Evolutionary conservation across 2,888 invertebrate species (phyloP).

Genomic region (Nymphalis c-album): DNA sequence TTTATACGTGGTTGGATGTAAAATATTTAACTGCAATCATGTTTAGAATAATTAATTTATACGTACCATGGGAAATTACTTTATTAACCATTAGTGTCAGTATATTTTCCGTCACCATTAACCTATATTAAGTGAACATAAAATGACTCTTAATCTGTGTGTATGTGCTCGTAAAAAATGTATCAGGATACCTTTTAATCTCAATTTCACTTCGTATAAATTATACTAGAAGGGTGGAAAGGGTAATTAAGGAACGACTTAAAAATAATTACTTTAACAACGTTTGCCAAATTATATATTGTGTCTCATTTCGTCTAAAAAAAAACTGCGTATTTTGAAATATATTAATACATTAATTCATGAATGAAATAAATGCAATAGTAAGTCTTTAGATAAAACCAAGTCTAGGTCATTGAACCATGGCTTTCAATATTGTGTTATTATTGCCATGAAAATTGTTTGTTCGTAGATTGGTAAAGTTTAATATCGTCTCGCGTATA

Average conservation of each 20-base stretch:
- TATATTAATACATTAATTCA: too few relatives aligned
- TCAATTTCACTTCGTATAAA: conserved; percentile 13
- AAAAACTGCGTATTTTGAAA: too few relatives aligned
- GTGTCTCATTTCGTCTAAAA: too few relatives aligned
- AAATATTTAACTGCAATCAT: conserved; percentile 5
- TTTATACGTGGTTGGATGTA: not conserved
- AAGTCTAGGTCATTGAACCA: too few relatives aligned
- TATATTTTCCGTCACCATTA: conserved; percentile 15
- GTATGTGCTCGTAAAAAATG: conserved; percentile 16
- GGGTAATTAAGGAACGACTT: not conserved
- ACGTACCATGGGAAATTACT: not conserved
- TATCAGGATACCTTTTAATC: conserved; percentile 15
- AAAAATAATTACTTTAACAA: not conserved
- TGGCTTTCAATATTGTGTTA: too few relatives aligned
- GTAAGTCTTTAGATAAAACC: too few relatives aligned
- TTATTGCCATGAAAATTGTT: too few relatives aligned
- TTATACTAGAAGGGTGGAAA: conserved; percentile 8
- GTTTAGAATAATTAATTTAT: conserved; percentile 3
- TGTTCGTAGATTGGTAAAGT: too few relatives aligned
- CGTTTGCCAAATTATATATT: too few relatives aligned
- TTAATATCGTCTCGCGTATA: too few relatives aligned
- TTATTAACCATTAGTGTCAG: conserved; percentile 17
- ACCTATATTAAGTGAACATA: conserved; percentile 10
- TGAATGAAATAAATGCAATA: too few relatives aligned
- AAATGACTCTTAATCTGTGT: conserved; percentile 11